A percentile compares a stretch with the other conserved stretches of the same genome.
These are phyloP conservation scores for Neodiprion lecontei DNA, from an alignment of 1,140 invertebrate species.

Conservation along the genomic window DNA sequence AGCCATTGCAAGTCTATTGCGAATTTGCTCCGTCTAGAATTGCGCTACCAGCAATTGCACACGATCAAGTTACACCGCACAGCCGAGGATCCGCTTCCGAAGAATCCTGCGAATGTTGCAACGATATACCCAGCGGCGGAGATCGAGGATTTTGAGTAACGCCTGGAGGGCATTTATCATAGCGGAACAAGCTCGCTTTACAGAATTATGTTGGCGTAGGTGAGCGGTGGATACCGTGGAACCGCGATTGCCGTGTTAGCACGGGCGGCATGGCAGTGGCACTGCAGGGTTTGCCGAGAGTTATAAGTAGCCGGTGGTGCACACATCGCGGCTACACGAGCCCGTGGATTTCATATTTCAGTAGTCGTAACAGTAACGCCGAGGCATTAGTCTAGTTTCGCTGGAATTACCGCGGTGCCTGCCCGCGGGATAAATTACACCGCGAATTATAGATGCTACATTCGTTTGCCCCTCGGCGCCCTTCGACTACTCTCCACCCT, in stretches of 20 bases:
- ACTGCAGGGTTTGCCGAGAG: background rate
- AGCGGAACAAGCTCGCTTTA: constrained; percentile 32
- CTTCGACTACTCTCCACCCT: constrained; percentile 36
- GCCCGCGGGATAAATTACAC: background rate
- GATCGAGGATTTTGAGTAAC: constrained; percentile 34
- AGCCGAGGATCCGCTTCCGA: background rate
- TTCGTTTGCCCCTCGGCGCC: constrained; percentile 36
- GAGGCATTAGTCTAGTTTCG: constrained; percentile 31
- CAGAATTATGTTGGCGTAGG: constrained; percentile 30
- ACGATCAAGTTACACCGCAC: no score
- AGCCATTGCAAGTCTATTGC: background rate
- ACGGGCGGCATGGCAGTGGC: constrained; percentile 11
- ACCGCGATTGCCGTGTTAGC: background rate
- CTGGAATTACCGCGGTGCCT: constrained; percentile 15
- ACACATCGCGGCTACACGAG: background rate
- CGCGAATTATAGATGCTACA: constrained; percentile 22
- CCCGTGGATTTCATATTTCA: constrained; percentile 28
- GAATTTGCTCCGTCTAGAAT: background rate
- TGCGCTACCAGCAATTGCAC: no score
- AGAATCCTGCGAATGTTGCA: constrained; percentile 4
- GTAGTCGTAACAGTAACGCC: constrained; percentile 31
- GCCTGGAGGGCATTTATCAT: constrained; percentile 31
- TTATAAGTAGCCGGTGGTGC: constrained; percentile 19
- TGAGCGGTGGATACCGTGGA: background rate
- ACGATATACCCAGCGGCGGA: constrained; percentile 20